These are phyloP conservation scores for Hippolais icterina DNA, from an alignment of 2,113 vertebrate genomes.

Conservation along the genomic window DNA sequence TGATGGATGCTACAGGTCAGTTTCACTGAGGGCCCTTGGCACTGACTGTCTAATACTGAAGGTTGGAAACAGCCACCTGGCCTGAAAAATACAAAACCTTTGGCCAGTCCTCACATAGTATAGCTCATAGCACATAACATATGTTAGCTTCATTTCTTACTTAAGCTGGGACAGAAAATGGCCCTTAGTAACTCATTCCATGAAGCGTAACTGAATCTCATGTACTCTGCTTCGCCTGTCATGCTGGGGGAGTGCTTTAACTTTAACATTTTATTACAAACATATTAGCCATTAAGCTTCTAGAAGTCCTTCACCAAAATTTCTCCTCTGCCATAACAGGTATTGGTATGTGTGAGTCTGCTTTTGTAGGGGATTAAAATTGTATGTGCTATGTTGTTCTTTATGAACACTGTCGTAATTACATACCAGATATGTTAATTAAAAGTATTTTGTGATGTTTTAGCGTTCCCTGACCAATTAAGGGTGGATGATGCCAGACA, in stretches of 20 bases:
- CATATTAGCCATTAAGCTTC: neutral
- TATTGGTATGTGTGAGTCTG: neutral
- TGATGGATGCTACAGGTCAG: accelerated
- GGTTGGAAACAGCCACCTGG: neutral
- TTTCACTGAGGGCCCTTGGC: neutral
- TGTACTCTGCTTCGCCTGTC: neutral
- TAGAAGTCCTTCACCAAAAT: neutral
- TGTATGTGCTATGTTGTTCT: neutral
- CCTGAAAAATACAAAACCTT: neutral
- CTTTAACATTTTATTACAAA: neutral
- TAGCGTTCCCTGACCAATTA: neutral
- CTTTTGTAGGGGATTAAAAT: neutral
- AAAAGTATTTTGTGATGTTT: neutral
- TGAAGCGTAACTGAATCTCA: neutral
- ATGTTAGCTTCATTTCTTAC: neutral
- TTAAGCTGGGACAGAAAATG: neutral
- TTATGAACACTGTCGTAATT: neutral
- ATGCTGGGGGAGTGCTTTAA: neutral
- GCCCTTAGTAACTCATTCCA: neutral
- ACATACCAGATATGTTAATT: neutral
- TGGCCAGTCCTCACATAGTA: neutral
- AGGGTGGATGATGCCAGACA: neutral
- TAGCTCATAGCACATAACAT: neutral
- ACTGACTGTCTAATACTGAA: neutral
- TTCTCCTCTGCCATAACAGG: neutral